Evolutionary conservation across 2,888 invertebrate species (phyloP).

Genomic region (Himalopsyche anomala): DNA sequence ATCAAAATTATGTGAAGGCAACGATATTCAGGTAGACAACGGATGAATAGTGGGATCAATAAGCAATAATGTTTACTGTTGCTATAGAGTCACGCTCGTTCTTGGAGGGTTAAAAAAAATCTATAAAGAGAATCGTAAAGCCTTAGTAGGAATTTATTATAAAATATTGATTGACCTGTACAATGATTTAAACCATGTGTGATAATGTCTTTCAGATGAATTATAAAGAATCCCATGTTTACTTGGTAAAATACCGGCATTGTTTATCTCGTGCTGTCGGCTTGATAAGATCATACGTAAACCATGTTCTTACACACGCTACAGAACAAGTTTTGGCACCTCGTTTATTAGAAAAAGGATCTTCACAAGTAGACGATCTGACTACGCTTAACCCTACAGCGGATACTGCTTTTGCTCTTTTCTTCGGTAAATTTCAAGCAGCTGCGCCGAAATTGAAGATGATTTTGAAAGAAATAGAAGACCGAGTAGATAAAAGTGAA

Average conservation of each 20-base stretch:
- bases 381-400: slow-evolving; percentile 68
- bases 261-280: slow-evolving; percentile 88
- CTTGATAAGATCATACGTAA: slow-evolving; percentile 87
- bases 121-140: too few relatives aligned
- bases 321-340: slow-evolving; percentile 83
- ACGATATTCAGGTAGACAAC: too few relatives aligned
- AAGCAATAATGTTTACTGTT: too few relatives aligned
- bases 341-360: slow-evolving; percentile 68
- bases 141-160: background rate
- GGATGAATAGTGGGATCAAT: too few relatives aligned
- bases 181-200: background rate
- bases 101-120: too few relatives aligned
- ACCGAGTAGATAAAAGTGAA: slow-evolving; percentile 82
- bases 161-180: background rate
- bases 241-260: slow-evolving; percentile 90
- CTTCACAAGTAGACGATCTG: slow-evolving; percentile 68
- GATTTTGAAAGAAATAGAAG: slow-evolving; percentile 89
- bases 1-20: too few relatives aligned
- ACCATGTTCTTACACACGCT: slow-evolving; percentile 85
- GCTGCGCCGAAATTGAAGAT: slow-evolving; percentile 90
- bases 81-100: too few relatives aligned
- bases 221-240: slow-evolving; percentile 91
- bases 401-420: slow-evolving; percentile 87
- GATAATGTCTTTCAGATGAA: slow-evolving; percentile 77
- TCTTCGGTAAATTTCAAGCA: slow-evolving; percentile 96